phyloP scores from a whole-genome alignment of 1,140 invertebrate genomes.

The Heterodera carotae region DNA sequence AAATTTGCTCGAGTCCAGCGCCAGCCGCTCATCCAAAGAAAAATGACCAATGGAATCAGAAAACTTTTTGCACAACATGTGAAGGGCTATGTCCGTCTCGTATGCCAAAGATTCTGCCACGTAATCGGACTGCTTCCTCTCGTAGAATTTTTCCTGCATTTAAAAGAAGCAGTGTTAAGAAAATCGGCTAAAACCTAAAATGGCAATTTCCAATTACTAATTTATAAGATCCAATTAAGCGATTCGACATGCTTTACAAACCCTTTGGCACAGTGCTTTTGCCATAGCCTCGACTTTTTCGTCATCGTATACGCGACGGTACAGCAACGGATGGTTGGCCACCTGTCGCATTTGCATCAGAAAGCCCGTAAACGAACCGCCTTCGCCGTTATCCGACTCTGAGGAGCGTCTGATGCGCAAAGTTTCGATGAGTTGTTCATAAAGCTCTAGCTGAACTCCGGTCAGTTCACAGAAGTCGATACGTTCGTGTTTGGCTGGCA shows the following conservation, averaged over 20 bases:
- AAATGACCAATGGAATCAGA: slow-evolving; percentile 46
- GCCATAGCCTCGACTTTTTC: slow-evolving; percentile 75
- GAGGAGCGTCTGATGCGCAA: slow-evolving; percentile 66
- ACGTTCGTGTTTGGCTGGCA: slow-evolving; percentile 77
- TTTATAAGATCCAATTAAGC: too few relatives aligned
- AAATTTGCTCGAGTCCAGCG: slow-evolving; percentile 70
- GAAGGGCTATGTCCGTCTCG: slow-evolving; percentile 88
- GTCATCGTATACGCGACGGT: slow-evolving; percentile 79
- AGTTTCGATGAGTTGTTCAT: slow-evolving; percentile 75
- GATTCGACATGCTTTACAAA: slow-evolving; percentile 28
- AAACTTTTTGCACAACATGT: slow-evolving; percentile 74
- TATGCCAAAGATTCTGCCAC: slow-evolving; percentile 83
- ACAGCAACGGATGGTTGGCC: slow-evolving; percentile 83
- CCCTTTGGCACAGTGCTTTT: slow-evolving; percentile 72
- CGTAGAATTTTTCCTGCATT: slow-evolving; percentile 69
- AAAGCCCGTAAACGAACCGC: slow-evolving; percentile 75
- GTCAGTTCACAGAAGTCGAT: slow-evolving; percentile 74
- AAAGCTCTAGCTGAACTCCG: slow-evolving; percentile 75
- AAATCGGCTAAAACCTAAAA: not conserved
- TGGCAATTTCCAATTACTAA: not conserved
- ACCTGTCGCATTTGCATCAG: slow-evolving; percentile 85
- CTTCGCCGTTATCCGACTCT: slow-evolving; percentile 11
- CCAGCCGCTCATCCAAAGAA: slow-evolving; percentile 65
- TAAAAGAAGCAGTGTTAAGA: not conserved
- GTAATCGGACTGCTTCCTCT: slow-evolving; percentile 79